A percentile compares a stretch with the other conserved stretches of the same genome.
phyloP scores from a whole-genome alignment of 2,797 vertebrate species.

The Euphonia xanthogaster region DNA sequence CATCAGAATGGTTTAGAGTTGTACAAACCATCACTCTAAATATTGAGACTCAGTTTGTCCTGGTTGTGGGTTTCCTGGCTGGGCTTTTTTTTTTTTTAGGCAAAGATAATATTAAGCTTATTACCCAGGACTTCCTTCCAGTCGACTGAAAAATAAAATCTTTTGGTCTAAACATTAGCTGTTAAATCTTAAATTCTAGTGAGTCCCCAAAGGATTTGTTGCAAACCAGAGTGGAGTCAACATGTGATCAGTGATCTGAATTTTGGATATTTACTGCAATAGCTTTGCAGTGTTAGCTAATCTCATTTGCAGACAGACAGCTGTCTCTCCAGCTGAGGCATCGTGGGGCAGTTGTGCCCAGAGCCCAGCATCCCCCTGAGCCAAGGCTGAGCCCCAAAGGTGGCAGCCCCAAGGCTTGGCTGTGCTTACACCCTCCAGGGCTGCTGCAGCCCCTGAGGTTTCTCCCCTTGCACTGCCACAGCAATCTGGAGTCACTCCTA shows the following conservation, averaged over 20 bases:
- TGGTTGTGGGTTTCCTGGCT: neutral
- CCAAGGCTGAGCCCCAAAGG: neutral
- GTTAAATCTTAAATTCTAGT: neutral
- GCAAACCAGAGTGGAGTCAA: neutral
- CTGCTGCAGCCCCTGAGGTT: neutral
- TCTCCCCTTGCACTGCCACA: rapidly evolving
- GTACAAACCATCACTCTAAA: neutral
- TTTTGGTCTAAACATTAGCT: neutral
- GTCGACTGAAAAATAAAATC: neutral
- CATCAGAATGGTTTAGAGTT: neutral
- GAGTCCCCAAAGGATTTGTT: neutral
- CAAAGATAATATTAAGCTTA: neutral
- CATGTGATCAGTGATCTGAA: rapidly evolving
- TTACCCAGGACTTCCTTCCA: neutral
- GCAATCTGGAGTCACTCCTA: neutral
- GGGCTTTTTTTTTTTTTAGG: neutral
- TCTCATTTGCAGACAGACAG: rapidly evolving
- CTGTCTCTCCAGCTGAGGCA: neutral
- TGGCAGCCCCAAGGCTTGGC: neutral
- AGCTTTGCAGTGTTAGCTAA: neutral
- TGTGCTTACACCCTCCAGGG: rapidly evolving
- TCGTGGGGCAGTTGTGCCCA: rapidly evolving
- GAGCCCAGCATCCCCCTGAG: neutral
- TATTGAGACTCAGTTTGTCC: neutral
- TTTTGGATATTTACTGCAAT: neutral